phyloP scores from a whole-genome alignment of 2,797 vertebrate genomes.

The Otolemur crassicaudatus region DNA sequence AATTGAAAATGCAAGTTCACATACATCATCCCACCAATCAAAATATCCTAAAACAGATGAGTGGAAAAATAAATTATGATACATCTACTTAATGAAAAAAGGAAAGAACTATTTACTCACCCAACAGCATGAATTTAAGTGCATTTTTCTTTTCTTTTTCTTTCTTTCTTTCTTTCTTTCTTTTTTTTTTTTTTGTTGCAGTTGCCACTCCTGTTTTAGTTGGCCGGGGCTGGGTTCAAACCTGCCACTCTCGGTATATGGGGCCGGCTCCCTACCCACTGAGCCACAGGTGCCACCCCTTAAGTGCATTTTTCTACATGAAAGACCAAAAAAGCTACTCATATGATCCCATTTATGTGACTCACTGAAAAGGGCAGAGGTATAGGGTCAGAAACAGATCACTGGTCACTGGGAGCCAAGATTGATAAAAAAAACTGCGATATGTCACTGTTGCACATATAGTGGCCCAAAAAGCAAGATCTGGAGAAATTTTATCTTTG shows the following conservation, averaged over 20 bases:
- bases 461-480: neutral
- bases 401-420: neutral
- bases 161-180: too few relatives aligned
- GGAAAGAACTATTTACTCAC: neutral
- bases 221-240: too few relatives aligned
- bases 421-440: neutral
- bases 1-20: neutral
- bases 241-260: too few relatives aligned
- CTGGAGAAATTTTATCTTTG: neutral
- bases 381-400: neutral
- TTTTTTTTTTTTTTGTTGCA: too few relatives aligned
- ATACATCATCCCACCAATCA: neutral
- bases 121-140: neutral
- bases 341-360: neutral
- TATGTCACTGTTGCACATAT: neutral
- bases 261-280: too few relatives aligned
- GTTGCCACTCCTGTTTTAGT: too few relatives aligned
- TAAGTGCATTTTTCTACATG: neutral
- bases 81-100: neutral
- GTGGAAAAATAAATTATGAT: neutral
- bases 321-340: neutral
- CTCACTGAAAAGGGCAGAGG: neutral
- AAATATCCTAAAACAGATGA: neutral
- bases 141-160: neutral
- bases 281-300: neutral